Evolutionary conservation across 2,113 vertebrate genomes (phyloP), one percentile per base, ranked within the genome.

Genomic region (Dipodomys ordii): DNA sequence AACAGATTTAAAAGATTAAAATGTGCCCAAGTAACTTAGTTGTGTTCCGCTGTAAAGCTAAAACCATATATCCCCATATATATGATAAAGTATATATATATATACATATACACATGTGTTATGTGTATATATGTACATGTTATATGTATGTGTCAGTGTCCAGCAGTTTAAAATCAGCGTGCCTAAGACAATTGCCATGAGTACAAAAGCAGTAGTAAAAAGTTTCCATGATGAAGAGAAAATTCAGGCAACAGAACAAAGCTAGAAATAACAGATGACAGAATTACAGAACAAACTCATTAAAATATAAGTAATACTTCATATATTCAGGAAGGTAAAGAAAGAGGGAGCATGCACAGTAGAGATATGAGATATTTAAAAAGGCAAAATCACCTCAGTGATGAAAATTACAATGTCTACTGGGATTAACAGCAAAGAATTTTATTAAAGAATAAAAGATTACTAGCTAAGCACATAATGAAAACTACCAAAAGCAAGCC

Each of bases 81-180:
- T 57, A 57, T 57, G 53, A 57, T 57, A 57, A 6, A 10, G 15
- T 57, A 13, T 53, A 13, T 53, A 39, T 39, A 39, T 39, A 39
- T 39, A 39, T 39, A 39, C 4, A 39, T 39, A 3, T 39, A 39
- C 35, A 39, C 53, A 57, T 57, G 16, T 57, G 53, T 57, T 57
- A 57, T 57, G 15, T 57, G 15, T 57, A 57, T 49, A 16, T 57
- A 3, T 57, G 18, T 57, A 57, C 53, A 80, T 62, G 25, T 7
- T 65, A 4, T 53, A 49, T 8, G 46, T 69, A 72, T 62, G 23
- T 30, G 30, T 60, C 18, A 69, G n/a, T 83, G 57, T 35, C 16
- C 76, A 84, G 32, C 25, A 91, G 91, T 76, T n/a, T 83, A 88
- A 88, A 92, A 82, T 91, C 88, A 39, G 49, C 82, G 74, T 76